Base-by-base conservation (phyloP, 2,113 vertebrate genomes). In the Onychostoma macrolepis region DNA sequence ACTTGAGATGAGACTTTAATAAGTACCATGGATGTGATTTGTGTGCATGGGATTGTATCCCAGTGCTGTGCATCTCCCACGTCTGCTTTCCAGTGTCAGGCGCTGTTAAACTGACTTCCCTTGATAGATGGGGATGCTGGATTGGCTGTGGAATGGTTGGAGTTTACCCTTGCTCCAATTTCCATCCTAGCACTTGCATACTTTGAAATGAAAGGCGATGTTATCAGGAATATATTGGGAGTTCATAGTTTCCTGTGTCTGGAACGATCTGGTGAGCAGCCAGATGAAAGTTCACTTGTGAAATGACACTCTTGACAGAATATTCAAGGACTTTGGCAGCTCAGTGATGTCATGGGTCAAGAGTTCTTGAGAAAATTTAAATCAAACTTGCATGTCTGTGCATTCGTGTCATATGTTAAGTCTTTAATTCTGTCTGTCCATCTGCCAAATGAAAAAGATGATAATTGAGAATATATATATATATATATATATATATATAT, bases 231-330 rank as follows among this genome's bases (percentile, higher is more conserved):
- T 85, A 26, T 76, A 89, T 56, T 89, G 86, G 76, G 77, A 41
- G 79, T 58, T 86, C 67, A 86, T 84, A 85, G 85, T 87, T 93
- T 90, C 85, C 86, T 90, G 80, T 3, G 26, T 87, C 83, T 67
- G 71, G 89, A 87, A 78, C 41, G 61, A 88, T 26, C 28, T 92
- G 91, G 89, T 87, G 65, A 71, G 74, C 63, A 79, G 90, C 89
- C 93, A 94, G 87, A 87, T 58, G 85, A 89, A 88, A 89, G 92
- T 87, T 92, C 91, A 93, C 90, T 94, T 91, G 87, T 94, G 84
- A 92, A 95, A 94, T 92, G 88, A 87, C 89, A 87, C 38, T 91
- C 89, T n/a, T 91, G 89, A 91, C 80, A 84, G 85, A 87, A 84
- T 61, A 87, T 86, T 50, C 7, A 85, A 24, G 41, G 81, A 83